These are phyloP conservation scores for Nyctibius grandis DNA, from an alignment of 2,797 vertebrate genomes.

Conservation along the genomic window DNA sequence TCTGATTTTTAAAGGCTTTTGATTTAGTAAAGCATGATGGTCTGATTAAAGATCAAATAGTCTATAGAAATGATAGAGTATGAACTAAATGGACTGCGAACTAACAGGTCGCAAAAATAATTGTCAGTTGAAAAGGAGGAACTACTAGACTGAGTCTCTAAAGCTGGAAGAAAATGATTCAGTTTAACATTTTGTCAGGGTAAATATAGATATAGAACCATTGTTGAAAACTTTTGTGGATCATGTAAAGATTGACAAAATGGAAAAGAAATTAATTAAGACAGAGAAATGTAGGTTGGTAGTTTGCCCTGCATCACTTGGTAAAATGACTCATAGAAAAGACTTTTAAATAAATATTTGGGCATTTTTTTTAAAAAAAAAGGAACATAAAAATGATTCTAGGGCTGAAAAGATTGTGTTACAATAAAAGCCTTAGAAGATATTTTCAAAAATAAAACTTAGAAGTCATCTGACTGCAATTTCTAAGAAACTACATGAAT, in stretches of 20 bases:
- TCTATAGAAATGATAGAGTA: background rate
- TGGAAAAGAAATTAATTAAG: background rate
- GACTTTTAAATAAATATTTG: background rate
- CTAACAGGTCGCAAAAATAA: background rate
- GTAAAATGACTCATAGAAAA: background rate
- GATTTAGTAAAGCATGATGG: background rate
- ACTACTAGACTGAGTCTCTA: background rate
- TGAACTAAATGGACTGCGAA: background rate
- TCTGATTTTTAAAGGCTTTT: background rate
- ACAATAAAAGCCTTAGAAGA: background rate
- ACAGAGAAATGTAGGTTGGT: background rate
- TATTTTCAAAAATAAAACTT: background rate
- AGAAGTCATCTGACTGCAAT: background rate
- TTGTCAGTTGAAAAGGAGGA: background rate
- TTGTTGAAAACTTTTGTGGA: background rate
- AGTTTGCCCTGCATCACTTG: background rate
- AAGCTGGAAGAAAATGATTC: background rate
- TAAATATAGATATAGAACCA: background rate
- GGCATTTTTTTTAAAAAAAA: too few species aligned
- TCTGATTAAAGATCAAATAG: background rate
- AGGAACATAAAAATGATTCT: background rate
- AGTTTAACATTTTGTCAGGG: background rate
- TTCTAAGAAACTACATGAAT: background rate
- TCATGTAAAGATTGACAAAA: background rate
- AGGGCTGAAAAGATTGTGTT: background rate